These are phyloP conservation scores for Rhyzopertha dominica DNA, from an alignment of 1,140 invertebrate species.

Conservation along the genomic window DNA sequence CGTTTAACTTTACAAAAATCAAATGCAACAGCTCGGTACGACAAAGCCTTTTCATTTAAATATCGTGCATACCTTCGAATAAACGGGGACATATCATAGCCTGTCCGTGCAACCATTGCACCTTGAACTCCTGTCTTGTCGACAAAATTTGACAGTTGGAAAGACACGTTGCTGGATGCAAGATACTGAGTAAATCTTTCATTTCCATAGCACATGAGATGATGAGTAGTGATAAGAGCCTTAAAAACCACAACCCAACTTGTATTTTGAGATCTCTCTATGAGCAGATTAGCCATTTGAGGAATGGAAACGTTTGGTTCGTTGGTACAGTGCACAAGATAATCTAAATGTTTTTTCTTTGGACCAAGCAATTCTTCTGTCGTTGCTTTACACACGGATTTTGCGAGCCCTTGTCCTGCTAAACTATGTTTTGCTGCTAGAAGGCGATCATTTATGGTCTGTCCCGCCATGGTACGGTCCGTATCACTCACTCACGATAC, in stretches of 20 bases:
- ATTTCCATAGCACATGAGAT: slow-evolving; percentile 99
- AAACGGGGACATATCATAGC: slow-evolving; percentile 99
- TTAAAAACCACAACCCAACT: slow-evolving; percentile 99
- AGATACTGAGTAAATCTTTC: slow-evolving; percentile 99
- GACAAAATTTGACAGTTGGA: slow-evolving; percentile 95
- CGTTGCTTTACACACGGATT: slow-evolving; percentile 99
- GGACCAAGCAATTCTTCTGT: slow-evolving; percentile 99
- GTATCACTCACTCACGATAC: neutral
- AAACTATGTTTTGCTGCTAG: slow-evolving; percentile 96
- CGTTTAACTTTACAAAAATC: slow-evolving; percentile 99
- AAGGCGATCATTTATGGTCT: slow-evolving; percentile 97
- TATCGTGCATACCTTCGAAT: slow-evolving; percentile 99
- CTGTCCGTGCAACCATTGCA: slow-evolving; percentile 55
- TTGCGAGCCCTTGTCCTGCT: slow-evolving; percentile 97
- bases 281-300: slow-evolving; percentile 95
- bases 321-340: slow-evolving; percentile 98
- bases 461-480: slow-evolving; percentile 69
- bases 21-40: slow-evolving; percentile 97
- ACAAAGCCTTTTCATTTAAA: slow-evolving; percentile 97
- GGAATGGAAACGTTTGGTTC: slow-evolving; percentile 99
- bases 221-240: slow-evolving; percentile 96
- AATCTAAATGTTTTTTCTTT: slow-evolving; percentile 99
- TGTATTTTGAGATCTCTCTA: slow-evolving; percentile 94
- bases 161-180: slow-evolving; percentile 98
- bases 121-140: slow-evolving; percentile 93